Conservation (phyloP, 2,888 invertebrate species). For the Epiblema foenella region DNA sequence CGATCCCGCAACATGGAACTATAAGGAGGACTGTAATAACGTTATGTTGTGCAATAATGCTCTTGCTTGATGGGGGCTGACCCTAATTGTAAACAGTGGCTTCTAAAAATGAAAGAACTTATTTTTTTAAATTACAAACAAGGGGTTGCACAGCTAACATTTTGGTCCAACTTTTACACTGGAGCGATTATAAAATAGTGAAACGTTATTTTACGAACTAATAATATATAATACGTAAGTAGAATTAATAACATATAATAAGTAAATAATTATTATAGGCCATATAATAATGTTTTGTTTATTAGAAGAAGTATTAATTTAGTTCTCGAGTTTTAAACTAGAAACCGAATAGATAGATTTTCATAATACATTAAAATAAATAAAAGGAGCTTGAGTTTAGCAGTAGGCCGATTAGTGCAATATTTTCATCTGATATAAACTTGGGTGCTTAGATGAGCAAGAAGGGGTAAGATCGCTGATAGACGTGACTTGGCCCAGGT, state of each 20-base stretch:
- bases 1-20: conserved; percentile 45
- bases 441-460: background rate
- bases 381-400: background rate
- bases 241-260: too few relatives aligned
- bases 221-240: too few relatives aligned
- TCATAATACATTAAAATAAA: too few relatives aligned
- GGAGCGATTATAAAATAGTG: too few relatives aligned
- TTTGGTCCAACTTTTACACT: conserved; percentile 38
- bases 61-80: conserved; percentile 54
- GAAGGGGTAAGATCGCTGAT: background rate
- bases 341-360: too few relatives aligned
- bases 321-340: too few relatives aligned
- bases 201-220: background rate
- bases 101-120: conserved; percentile 67
- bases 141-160: conserved; percentile 52
- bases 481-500: conserved; percentile 13
- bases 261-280: too few relatives aligned
- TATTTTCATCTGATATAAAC: background rate
- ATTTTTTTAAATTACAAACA: conserved; percentile 56
- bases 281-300: too few relatives aligned
- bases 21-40: conserved; percentile 57
- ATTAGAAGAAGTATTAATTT: too few relatives aligned
- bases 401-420: background rate
- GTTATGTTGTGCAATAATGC: conserved; percentile 49
- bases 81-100: conserved; percentile 72